Base-by-base conservation (phyloP, 1,140 invertebrate genomes). In the Heterodera schachtii region DNA sequence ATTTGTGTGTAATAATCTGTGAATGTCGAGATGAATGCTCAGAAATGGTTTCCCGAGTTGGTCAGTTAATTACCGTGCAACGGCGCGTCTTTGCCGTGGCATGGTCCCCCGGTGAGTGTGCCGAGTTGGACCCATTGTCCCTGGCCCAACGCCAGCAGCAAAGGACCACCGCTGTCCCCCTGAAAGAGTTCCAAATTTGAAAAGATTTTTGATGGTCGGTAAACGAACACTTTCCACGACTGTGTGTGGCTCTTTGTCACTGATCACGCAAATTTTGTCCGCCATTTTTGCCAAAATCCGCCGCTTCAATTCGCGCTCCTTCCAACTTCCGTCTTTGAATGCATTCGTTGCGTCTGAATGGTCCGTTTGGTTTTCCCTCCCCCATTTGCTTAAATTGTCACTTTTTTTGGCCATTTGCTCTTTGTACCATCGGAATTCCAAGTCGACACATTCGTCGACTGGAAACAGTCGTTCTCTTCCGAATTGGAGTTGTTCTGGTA, bases 1-100 rank as follows among this genome's bases (percentile, higher is more conserved):
- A 78, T 78, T 78, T 69, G 57, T 3, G 76, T 78, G 76, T 78
- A 78, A 47, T 78, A 78, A 44, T 78, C n/a, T n/a, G n/a, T n/a
- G n/a, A n/a, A n/a, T n/a, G n/a, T n/a, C n/a, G n/a, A n/a, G n/a
- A n/a, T n/a, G n/a, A n/a, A n/a, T n/a, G n/a, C n/a, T n/a, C n/a
- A n/a, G n/a, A n/a, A n/a, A n/a, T n/a, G n/a, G n/a, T n/a, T n/a
- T n/a, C n/a, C n/a, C n/a, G n/a, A n/a, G n/a, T n/a, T n/a, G n/a
- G n/a, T n/a, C n/a, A n/a, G n/a, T n/a, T n/a, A n/a, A n/a, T n/a
- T n/a, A n/a, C n/a, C 76, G 11, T 78, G 76, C 64, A 69, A 13
- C 49, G 76, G 76, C 11, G 76, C 60, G 31, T 78, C 76, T n/a
- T 67, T 64, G 52, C 76, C 76, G 31, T 78, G 76, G 47, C 76